Evolutionary conservation across 2,888 invertebrate genomes (phyloP), one percentile per base, ranked within the genome.

Genomic region (Harpalus rubripes): DNA sequence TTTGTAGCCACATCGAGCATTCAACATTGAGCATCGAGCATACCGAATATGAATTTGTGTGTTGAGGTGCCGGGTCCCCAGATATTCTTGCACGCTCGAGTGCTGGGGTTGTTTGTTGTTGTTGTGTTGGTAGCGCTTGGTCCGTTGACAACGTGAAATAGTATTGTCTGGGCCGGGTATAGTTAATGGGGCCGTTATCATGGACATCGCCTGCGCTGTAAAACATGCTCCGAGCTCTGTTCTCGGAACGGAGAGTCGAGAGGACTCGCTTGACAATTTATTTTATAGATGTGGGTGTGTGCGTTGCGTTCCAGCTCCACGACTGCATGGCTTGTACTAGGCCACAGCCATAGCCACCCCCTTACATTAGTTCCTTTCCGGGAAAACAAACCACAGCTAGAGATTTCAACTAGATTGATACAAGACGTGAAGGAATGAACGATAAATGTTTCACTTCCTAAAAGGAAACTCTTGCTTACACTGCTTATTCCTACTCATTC

Each of bases 161-260:
- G 91, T 91, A 91, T 91, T 91, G 91, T 91, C 91, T 91, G 78
- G 84, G 41, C 90, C 90, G 90, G 90, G 89, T 90, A 90, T 91
- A 91, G 90, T 91, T 91, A 91, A 91, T 91, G 91, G 90, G 90
- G 90, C 90, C 79, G 84, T 91, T 91, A 91, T 91, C 91, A 90
- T 88, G 87, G 89, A 88, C 84, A 90, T 90, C 90, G 89, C 90
- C 65, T 78, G 78, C 56, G 63, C 84, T 84, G 84, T 84, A 84
- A 84, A 84, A 84, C 84, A 84, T 84, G 84, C 84, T 63, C 84
- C 78, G 63, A 78, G 78, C 79, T 84, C 84, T 84, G 78, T 78
- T 84, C 79, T 63, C 18, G 63, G 79, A 79, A 84, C 52, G 16
- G 44, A 41, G 52, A 56, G 16, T 26, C 41, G 52, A 10, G 76